A percentile compares a stretch with the other conserved stretches of the same genome.
Conservation (phyloP, 2,797 vertebrate genomes). For the Acanthis flammea region DNA sequence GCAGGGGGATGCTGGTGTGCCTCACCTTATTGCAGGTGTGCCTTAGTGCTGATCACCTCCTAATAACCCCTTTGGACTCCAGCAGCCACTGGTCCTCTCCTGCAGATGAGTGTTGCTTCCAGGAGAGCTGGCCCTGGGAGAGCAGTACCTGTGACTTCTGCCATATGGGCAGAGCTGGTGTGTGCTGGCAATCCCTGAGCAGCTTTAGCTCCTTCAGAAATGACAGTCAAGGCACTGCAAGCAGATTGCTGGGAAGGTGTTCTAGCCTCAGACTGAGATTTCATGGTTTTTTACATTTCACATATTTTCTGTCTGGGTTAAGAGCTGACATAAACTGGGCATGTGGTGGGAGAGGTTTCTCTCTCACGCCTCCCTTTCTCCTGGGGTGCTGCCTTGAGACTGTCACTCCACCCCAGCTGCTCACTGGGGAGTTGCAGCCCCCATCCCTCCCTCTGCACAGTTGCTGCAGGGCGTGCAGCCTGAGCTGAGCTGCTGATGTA, state of each 20-base stretch:
- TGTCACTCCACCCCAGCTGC: slow-evolving; percentile 13
- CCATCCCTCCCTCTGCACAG: slow-evolving; percentile 63
- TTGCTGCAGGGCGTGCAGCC: slow-evolving; percentile 74
- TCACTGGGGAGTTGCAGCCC: background rate
- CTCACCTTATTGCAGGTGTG: background rate
- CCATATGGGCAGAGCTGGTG: background rate
- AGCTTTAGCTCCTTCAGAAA: background rate
- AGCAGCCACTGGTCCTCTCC: background rate
- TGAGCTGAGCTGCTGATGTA: slow-evolving; percentile 69
- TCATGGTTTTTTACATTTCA: background rate
- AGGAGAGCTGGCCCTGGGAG: background rate
- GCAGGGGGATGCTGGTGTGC: background rate
- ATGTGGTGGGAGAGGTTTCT: slow-evolving; percentile 24
- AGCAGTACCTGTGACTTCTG: background rate
- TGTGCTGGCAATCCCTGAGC: background rate
- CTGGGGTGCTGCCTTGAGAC: background rate
- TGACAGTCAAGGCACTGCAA: background rate
- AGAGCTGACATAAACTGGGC: slow-evolving; percentile 4
- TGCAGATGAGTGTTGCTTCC: background rate
- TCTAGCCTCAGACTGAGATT: background rate
- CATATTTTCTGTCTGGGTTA: background rate
- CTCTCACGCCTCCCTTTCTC: background rate
- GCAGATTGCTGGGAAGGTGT: background rate
- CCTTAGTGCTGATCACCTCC: background rate
- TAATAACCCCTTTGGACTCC: background rate